These are phyloP conservation scores for Dicrostonyx torquatus DNA, from an alignment of 2,797 vertebrate species.

Conservation along the genomic window DNA sequence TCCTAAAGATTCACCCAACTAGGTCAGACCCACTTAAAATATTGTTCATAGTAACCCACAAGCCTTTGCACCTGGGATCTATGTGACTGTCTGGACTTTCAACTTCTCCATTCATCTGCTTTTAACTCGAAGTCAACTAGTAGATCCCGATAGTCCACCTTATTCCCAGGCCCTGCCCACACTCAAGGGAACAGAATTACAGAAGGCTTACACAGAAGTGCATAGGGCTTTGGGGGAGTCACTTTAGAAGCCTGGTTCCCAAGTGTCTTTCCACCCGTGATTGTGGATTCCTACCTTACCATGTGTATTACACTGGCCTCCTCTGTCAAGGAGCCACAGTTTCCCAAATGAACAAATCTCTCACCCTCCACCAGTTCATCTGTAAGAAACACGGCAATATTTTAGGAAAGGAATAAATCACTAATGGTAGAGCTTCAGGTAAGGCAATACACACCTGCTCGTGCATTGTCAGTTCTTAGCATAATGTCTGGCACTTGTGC, in stretches of 20 bases:
- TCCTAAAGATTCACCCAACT: not conserved
- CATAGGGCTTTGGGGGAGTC: not conserved
- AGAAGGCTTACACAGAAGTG: not conserved
- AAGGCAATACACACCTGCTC: not conserved
- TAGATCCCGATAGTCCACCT: not conserved
- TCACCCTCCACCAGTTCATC: not conserved
- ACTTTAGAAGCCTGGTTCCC: not conserved
- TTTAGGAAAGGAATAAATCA: conserved; percentile 29
- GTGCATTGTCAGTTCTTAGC: not conserved
- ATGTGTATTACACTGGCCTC: not conserved
- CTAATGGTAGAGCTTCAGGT: conserved; percentile 27
- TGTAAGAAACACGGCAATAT: not conserved
- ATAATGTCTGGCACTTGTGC: not conserved
- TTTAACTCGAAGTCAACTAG: not conserved
- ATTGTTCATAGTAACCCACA: not conserved
- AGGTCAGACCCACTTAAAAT: not conserved
- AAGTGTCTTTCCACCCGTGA: fast-evolving
- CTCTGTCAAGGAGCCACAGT: not conserved
- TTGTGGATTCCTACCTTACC: not conserved
- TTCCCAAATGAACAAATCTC: not conserved
- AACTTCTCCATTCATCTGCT: not conserved
- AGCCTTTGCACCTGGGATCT: not conserved
- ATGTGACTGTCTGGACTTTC: not conserved
- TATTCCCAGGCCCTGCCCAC: not conserved
- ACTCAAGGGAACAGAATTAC: not conserved